Conservation (phyloP, 1,140 invertebrate species). For the Doryteuthis pealeii region DNA sequence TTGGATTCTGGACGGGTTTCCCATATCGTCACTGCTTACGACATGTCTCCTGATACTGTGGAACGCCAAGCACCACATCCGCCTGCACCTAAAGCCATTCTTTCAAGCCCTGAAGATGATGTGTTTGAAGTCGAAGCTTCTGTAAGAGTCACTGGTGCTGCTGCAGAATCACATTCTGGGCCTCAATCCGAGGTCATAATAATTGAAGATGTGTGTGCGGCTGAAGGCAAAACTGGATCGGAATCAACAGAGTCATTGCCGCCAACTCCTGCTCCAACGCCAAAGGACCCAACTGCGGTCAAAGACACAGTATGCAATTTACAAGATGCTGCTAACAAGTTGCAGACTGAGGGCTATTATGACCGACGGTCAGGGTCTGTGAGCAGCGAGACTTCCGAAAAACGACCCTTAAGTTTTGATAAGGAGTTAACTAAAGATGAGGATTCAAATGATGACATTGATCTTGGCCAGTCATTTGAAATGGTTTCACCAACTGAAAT, state of each 20-base stretch:
- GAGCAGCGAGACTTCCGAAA: slow-evolving; percentile 1
- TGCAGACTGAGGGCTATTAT: slow-evolving; percentile 21
- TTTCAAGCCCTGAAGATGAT: slow-evolving; percentile 61
- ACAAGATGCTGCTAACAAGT: slow-evolving; percentile 33
- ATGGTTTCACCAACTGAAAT: slow-evolving; percentile 55
- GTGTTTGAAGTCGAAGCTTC: slow-evolving; percentile 64
- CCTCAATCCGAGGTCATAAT: slow-evolving; percentile 7
- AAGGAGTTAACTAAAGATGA: slow-evolving; percentile 15
- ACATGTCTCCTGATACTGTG: slow-evolving; percentile 57
- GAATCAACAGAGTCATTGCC: slow-evolving; percentile 33
- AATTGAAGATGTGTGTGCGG: slow-evolving; percentile 20
- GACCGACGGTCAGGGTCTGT: background rate
- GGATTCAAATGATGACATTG: slow-evolving; percentile 32
- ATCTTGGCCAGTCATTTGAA: slow-evolving; percentile 58
- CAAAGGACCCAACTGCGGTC: slow-evolving; percentile 28
- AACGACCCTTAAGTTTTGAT: background rate
- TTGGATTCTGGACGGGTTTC: slow-evolving; percentile 56
- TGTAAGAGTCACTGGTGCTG: slow-evolving; percentile 24
- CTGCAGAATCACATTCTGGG: background rate
- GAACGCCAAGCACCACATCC: slow-evolving; percentile 50
- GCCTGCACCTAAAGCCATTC: slow-evolving; percentile 50
- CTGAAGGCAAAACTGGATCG: slow-evolving; percentile 20
- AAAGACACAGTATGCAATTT: slow-evolving; percentile 34
- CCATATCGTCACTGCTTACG: slow-evolving; percentile 54
- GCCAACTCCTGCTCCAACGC: slow-evolving; percentile 46